These are phyloP conservation scores for Daboia siamensis DNA, from an alignment of 2,113 vertebrate genomes.

Conservation along the genomic window DNA sequence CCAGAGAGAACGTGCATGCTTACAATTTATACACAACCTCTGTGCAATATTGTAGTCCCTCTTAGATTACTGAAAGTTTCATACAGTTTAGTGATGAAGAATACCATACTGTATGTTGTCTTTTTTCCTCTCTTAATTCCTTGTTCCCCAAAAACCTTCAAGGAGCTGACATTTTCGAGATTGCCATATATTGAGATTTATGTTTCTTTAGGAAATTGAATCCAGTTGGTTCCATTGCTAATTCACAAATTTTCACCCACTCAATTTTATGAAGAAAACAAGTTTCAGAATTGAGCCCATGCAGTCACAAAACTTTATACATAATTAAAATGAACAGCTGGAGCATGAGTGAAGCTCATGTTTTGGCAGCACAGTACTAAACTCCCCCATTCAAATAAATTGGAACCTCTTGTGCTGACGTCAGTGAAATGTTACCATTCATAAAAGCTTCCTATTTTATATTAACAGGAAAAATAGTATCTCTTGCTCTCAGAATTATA, in stretches of 20 bases:
- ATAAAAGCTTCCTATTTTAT: neutral
- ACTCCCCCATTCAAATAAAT: neutral
- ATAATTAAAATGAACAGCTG: neutral
- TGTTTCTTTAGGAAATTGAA: neutral
- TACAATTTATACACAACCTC: neutral
- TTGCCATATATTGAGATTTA: neutral
- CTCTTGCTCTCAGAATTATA: neutral
- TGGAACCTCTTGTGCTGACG: neutral
- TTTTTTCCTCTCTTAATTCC: neutral
- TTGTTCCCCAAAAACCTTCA: neutral
- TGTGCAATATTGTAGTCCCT: neutral
- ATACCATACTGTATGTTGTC: neutral
- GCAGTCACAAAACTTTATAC: neutral
- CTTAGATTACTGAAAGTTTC: neutral
- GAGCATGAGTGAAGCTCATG: neutral
- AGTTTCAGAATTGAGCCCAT: neutral
- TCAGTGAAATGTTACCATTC: neutral
- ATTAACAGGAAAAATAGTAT: neutral
- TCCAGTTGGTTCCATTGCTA: neutral
- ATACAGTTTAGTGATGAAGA: neutral
- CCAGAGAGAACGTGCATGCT: neutral
- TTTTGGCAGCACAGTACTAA: neutral
- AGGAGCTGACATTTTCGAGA: neutral
- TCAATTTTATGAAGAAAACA: neutral
- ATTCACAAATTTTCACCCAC: neutral